Conservation (phyloP, 1,140 invertebrate species). For the Trissolcus basalis region DNA sequence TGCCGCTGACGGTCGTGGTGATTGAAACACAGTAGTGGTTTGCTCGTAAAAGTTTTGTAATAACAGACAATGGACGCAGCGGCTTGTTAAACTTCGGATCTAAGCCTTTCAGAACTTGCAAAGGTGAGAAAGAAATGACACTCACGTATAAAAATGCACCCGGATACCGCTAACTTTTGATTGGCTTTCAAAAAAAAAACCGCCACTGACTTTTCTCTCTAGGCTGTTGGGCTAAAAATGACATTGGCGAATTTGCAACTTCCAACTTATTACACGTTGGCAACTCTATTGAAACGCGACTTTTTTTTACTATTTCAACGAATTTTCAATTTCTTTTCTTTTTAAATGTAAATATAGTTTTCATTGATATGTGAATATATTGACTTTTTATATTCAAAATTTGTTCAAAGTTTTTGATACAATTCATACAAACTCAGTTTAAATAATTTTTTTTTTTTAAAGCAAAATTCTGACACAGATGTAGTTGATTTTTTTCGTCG, state of each 20-base stretch:
- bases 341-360: too few relatives aligned
- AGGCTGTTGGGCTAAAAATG: slow-evolving; percentile 18
- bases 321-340: background rate
- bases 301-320: slow-evolving; percentile 6
- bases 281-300: slow-evolving; percentile 18
- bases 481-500: too few relatives aligned
- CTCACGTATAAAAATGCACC: slow-evolving; percentile 29
- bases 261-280: slow-evolving; percentile 18
- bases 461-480: too few relatives aligned
- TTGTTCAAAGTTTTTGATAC: too few relatives aligned
- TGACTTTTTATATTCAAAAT: too few relatives aligned
- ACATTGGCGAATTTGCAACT: slow-evolving; percentile 33
- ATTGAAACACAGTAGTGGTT: slow-evolving; percentile 52
- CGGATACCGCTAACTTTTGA: slow-evolving; percentile 41
- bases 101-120: slow-evolving; percentile 51
- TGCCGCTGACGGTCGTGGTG: slow-evolving; percentile 32
- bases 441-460: too few relatives aligned
- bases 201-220: slow-evolving; percentile 8
- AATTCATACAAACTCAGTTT: too few relatives aligned
- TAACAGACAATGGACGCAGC: slow-evolving; percentile 61
- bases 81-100: slow-evolving; percentile 54
- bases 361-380: too few relatives aligned
- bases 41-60: slow-evolving; percentile 65
- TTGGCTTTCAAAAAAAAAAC: slow-evolving; percentile 37
- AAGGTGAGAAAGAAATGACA: slow-evolving; percentile 46